A percentile compares a stretch with the other conserved stretches of the same genome.
Conservation (phyloP, 1,140 invertebrate species). For the Drosophila erecta region DNA sequence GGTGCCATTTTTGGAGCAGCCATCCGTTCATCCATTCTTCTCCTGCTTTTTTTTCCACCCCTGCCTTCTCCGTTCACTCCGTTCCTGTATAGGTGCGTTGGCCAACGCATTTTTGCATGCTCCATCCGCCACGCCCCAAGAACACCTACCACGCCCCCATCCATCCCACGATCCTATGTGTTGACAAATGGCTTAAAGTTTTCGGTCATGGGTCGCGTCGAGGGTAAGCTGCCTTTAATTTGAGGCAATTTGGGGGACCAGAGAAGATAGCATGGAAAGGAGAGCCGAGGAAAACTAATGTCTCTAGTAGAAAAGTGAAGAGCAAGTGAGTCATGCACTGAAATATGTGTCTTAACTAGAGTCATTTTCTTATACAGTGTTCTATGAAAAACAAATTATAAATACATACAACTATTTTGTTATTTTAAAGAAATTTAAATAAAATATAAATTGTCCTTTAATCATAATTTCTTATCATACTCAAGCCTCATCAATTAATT, state of each 20-base stretch:
- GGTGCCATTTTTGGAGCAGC: slow-evolving; percentile 52
- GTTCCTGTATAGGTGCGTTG: slow-evolving; percentile 35
- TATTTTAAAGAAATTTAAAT: neutral
- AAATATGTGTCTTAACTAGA: neutral
- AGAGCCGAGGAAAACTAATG: slow-evolving; percentile 4
- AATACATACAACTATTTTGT: no score
- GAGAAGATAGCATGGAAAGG: neutral
- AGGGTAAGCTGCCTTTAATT: slow-evolving; percentile 48
- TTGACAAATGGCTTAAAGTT: slow-evolving; percentile 75
- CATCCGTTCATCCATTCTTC: slow-evolving; percentile 40
- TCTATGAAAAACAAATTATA: neutral
- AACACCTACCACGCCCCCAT: neutral
- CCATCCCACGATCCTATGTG: slow-evolving; percentile 17
- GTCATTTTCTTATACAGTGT: no score
- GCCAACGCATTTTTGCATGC: slow-evolving; percentile 63
- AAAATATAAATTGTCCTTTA: neutral
- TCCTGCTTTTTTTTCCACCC: neutral
- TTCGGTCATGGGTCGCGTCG: slow-evolving; percentile 30
- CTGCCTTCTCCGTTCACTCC: slow-evolving; percentile 9
- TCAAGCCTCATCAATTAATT: neutral
- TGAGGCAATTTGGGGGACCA: slow-evolving; percentile 34
- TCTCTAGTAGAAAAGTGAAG: slow-evolving; percentile 8
- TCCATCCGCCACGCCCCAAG: slow-evolving; percentile 10
- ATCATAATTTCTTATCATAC: no score
- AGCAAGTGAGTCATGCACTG: slow-evolving; percentile 7